Conservation (phyloP, 2,797 vertebrate species). For the Tinamus major region DNA sequence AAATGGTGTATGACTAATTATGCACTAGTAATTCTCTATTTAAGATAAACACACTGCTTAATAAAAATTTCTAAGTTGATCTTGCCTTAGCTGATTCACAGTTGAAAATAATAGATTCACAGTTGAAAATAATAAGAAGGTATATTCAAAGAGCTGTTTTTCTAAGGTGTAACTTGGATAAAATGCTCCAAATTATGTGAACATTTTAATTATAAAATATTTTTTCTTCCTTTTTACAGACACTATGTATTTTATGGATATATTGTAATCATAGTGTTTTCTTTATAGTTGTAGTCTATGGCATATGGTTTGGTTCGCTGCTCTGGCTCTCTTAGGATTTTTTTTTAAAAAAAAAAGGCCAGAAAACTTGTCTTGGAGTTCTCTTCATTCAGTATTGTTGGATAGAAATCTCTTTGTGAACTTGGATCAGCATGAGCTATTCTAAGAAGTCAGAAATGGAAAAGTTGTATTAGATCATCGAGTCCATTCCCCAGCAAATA, state of each 20-base stretch:
- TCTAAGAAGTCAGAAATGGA: conserved; percentile 73
- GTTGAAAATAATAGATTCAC: background rate
- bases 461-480: conserved; percentile 74
- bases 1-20: background rate
- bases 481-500: conserved; percentile 58
- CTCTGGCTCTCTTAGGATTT: background rate
- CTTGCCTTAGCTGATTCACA: background rate
- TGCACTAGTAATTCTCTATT: background rate
- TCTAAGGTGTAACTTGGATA: background rate
- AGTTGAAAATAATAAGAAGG: background rate
- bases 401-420: conserved; percentile 53
- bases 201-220: background rate
- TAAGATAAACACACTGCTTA: background rate
- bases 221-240: background rate
- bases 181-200: background rate
- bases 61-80: background rate
- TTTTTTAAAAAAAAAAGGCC: background rate
- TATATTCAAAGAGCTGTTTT: background rate
- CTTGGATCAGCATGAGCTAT: conserved; percentile 62
- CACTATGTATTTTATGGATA: background rate
- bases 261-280: background rate
- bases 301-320: background rate
- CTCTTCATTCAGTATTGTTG: conserved; percentile 53
- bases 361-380: conserved; percentile 5
- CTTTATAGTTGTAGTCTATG: background rate